Evolutionary conservation across 2,888 invertebrate species (phyloP).

Genomic region (Ornithoptera priamus): DNA sequence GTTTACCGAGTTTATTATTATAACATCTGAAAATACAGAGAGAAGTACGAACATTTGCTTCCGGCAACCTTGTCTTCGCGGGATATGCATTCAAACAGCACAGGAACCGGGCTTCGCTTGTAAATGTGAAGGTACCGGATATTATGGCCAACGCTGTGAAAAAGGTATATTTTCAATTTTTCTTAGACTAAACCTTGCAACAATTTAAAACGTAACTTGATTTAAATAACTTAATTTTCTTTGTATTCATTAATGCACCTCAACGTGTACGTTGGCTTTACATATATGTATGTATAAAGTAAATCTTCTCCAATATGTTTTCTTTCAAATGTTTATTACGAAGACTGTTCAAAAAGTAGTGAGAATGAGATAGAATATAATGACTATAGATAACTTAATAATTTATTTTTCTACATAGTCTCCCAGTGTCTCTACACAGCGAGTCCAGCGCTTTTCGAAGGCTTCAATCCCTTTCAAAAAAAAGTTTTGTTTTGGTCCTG

Average conservation of each 20-base stretch:
- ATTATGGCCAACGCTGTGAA: conserved; percentile 85
- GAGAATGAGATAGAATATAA: no score
- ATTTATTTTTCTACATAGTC: no score
- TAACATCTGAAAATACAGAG: conserved; percentile 40
- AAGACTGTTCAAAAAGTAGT: no score
- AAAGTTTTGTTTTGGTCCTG: no score
- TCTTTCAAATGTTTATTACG: not conserved
- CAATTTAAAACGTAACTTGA: not conserved
- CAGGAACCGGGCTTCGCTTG: conserved; percentile 84
- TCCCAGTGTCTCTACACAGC: no score
- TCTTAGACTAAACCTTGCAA: not conserved
- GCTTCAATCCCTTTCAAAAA: no score
- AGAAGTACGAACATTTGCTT: conserved; percentile 82
- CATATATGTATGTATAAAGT: not conserved
- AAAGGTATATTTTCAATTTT: conserved; percentile 66
- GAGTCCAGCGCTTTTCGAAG: no score
- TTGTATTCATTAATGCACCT: not conserved
- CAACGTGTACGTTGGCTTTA: not conserved
- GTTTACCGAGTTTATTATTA: not conserved
- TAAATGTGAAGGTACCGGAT: conserved; percentile 87
- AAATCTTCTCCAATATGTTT: not conserved
- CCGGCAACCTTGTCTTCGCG: conserved; percentile 82
- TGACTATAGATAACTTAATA: no score
- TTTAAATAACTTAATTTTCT: not conserved
- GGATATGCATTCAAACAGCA: conserved; percentile 84